Percentiles rank a stretch among this genome's conserved stretches.
phyloP scores from a whole-genome alignment of 2,113 vertebrate genomes.

The Delphinapterus leucas region DNA sequence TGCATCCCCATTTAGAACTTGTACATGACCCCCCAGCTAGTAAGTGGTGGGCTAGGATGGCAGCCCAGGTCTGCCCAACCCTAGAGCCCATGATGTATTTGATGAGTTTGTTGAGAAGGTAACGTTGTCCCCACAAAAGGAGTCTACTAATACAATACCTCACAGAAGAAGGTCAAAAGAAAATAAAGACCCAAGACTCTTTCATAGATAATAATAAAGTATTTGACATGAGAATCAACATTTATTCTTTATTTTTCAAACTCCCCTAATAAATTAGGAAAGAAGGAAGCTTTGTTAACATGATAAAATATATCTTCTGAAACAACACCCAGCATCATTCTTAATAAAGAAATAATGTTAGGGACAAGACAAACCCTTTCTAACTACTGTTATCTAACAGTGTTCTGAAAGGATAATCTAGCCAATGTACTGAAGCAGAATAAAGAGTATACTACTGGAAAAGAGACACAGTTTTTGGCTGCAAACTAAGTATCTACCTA shows the following conservation, averaged over 20 bases:
- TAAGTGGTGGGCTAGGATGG: background rate
- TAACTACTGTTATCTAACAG: background rate
- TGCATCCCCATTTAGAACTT: background rate
- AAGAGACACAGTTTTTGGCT: background rate
- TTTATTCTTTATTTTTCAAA: constrained; percentile 13
- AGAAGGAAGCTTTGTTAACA: background rate
- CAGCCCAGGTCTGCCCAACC: background rate
- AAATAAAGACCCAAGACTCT: background rate
- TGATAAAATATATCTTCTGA: background rate
- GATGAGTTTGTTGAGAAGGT: background rate
- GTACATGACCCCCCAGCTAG: background rate
- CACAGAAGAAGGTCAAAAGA: background rate
- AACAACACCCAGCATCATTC: background rate
- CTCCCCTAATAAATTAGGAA: background rate
- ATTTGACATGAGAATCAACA: background rate
- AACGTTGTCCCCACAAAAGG: background rate
- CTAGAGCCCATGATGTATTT: background rate
- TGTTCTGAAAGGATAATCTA: background rate
- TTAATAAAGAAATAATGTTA: background rate
- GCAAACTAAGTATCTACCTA: background rate
- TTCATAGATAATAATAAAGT: background rate
- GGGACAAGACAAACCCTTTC: background rate
- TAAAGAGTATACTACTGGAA: background rate
- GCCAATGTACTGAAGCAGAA: background rate
- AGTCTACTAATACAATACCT: background rate